Base-by-base conservation (phyloP, 2,797 vertebrate genomes). In the Parauchenoglanis ngamensis region DNA sequence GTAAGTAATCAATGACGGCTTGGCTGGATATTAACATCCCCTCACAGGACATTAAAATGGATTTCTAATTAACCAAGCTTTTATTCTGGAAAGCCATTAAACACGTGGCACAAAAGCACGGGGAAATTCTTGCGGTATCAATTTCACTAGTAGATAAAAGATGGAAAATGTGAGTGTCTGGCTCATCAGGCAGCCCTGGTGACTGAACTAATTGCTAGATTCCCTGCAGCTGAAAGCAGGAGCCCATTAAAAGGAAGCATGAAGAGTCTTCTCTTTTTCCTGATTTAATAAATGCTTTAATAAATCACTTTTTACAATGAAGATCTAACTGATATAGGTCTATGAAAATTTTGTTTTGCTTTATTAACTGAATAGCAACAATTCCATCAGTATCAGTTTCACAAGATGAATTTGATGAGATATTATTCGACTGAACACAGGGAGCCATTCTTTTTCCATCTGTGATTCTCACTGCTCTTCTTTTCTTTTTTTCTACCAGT, bases 21-120 rank as follows among this genome's bases (percentile, higher is more conserved):
- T 21, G 63, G 85, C 89, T 89, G 90, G 91, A 93, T 91, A 94
- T 93, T 88, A 93, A 92, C 90, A 89, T 91, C 87, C 57, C 70
- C 12, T 84, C 73, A 57, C 73, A 88, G 82, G 78, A 83, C 88
- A 90, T 90, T 88, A 89, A 87, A 88, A 88, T 82, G 57, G 85
- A 80, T 87, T 90, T 75, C 85, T 92, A 90, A 90, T 90, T 85
- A 87, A 88, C 83, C 44, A 13, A 63, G 87, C 85, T 88, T 92
- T 90, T 90, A 90, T 89, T 87, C 83, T 68, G 46, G 21, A 87
- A 86, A 89, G 82, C 89, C 85, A 89, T 90, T 87, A 87, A 88
- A 46, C 77, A 61, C 40, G 54, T 77, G 61, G 73, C 49, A 76
- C 8, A 68, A 84, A 84, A 65, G 81, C 68, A 49, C 7, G 3